Base-by-base conservation (phyloP, 1,140 invertebrate genomes). In the Aricia agestis region DNA sequence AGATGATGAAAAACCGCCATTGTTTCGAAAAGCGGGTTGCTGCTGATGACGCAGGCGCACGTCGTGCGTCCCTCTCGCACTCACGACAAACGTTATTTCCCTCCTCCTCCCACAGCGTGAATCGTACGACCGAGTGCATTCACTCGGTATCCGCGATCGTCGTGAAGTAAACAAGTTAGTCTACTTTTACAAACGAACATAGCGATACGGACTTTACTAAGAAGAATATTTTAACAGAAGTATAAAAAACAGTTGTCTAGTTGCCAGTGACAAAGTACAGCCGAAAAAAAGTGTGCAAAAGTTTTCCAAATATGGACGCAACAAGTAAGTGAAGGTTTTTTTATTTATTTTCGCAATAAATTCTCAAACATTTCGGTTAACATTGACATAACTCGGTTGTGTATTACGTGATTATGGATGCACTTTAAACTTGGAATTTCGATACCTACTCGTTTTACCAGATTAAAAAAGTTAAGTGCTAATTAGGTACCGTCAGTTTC, bases 241-340 rank as follows among this genome's bases (percentile, higher is more conserved):
- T 52, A 52, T 52, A 36, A 36, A 36, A 9, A 36, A 36, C 5
- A 36, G 6, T 25, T 3, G 25, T 25, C 25, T 25, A 42, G 41
- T 11, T 1, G 41, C 41, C 1, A 52, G 11, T 52, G 45, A 13
- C 13, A 52, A 52, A 13, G 11, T 52, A 52, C 11, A 52, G 13
- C 9, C 45, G n/a, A n/a, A 52, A 52, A 52, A 74, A 73, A 75
- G 78, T 68, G 73, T 73, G 66, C 80, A 82, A 88, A 90, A 85
- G 85, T 86, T 83, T 76, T 52, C 13, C 71, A 76, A 57, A 82
- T 78, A 90, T 90, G 88, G 88, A 90, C 82, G 88, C 88, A 78
- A 90, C 88, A 74, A 87, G 88, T 90, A 79, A 90, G 88, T 87
- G 77, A 82, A 77, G 72, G 78, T 19, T 25, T 63, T 63, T 63